These are phyloP conservation scores for Oxyura jamaicensis DNA, from an alignment of 2,113 vertebrate species.

Conservation along the genomic window DNA sequence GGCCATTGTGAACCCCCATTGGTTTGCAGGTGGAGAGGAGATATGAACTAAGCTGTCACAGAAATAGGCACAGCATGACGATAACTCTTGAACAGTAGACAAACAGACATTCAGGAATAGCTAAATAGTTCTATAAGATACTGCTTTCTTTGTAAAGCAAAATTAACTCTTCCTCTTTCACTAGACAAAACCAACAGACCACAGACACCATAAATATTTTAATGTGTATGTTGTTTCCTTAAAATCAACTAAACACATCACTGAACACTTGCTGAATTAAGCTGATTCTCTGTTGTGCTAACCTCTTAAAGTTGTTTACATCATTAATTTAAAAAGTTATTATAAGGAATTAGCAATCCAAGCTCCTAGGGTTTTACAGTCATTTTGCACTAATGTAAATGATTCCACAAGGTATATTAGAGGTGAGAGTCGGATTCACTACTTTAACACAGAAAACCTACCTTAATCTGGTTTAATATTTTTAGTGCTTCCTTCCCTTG, in stretches of 20 bases:
- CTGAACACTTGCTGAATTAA: not conserved
- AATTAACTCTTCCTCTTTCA: conserved; percentile 2
- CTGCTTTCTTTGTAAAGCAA: not conserved
- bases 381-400: not conserved
- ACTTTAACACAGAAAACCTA: conserved; percentile 41
- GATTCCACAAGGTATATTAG: not conserved
- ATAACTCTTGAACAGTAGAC: not conserved
- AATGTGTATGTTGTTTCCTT: not conserved
- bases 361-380: conserved; percentile 8
- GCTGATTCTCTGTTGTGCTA: not conserved
- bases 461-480: conserved; percentile 50
- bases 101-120: not conserved
- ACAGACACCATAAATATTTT: not conserved
- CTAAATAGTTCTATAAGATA: not conserved
- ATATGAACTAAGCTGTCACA: not conserved
- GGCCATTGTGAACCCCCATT: not conserved
- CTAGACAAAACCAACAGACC: not conserved
- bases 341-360: conserved; percentile 33
- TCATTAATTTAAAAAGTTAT: conserved; percentile 40
- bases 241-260: conserved; percentile 29
- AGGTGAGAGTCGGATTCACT: not conserved
- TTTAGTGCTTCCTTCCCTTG: conserved; percentile 42
- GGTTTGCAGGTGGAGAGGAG: not conserved
- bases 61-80: not conserved
- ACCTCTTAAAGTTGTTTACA: conserved; percentile 19